phyloP scores from a whole-genome alignment of 2,113 vertebrate species.

The Brienomyrus brachyistius region DNA sequence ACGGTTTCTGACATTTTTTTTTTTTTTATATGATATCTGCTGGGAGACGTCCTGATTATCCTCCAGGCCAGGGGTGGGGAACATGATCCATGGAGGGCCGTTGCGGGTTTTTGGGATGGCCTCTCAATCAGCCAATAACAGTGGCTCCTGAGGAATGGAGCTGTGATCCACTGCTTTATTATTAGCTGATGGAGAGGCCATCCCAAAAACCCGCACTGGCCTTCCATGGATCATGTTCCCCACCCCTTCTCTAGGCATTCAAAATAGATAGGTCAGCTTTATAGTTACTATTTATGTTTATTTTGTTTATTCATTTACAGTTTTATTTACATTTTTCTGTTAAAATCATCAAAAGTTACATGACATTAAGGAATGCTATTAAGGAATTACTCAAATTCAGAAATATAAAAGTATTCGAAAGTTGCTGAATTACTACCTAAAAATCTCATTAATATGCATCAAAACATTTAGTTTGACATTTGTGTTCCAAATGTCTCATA shows the following conservation, averaged over 20 bases:
- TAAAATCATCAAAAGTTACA: background rate
- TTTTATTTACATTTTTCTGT: background rate
- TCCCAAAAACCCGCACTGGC: no score
- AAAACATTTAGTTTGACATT: background rate
- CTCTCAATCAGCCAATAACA: no score
- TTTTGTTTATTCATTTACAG: background rate
- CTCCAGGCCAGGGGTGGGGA: no score
- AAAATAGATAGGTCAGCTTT: background rate
- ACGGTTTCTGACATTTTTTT: background rate
- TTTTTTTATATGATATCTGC: background rate
- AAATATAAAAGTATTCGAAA: background rate
- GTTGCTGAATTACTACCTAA: background rate
- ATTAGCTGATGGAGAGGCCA: no score
- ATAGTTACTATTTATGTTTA: background rate
- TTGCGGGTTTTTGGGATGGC: no score
- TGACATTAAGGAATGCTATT: background rate
- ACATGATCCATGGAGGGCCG: no score
- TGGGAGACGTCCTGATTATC: background rate
- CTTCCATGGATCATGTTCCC: no score
- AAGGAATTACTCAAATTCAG: background rate
- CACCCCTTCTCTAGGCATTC: background rate
- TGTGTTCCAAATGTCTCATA: background rate
- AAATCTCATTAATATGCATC: background rate
- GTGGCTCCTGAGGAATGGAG: no score
- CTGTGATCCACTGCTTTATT: no score